Evolutionary conservation across 2,888 invertebrate species (phyloP).

Genomic region (Psococerastis gibbosa): DNA sequence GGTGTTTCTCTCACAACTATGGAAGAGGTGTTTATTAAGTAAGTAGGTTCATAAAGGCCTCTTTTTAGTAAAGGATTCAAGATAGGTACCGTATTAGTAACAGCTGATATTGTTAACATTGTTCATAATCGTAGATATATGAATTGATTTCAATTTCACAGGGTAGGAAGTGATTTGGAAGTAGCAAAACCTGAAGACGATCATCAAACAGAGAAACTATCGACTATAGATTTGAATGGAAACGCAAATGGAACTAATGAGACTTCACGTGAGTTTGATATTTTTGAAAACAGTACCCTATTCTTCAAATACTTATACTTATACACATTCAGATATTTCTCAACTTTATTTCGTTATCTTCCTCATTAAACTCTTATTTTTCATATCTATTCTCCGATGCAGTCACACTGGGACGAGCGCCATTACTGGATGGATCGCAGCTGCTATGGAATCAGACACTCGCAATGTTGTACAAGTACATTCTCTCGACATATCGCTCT

Average conservation of each 20-base stretch:
- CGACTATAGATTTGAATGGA: background rate
- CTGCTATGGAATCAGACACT: conserved; percentile 37
- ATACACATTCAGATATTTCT: no score
- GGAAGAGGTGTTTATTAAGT: conserved; percentile 79
- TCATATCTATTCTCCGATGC: no score
- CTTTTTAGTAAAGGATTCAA: no score
- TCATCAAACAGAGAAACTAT: no score
- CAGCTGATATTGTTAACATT: no score
- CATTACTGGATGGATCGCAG: conserved; percentile 18
- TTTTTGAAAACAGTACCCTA: no score
- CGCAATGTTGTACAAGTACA: conserved; percentile 48
- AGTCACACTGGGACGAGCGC: conserved; percentile 19
- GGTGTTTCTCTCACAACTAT: conserved; percentile 71
- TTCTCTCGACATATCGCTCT: conserved; percentile 41
- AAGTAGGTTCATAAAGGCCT: no score
- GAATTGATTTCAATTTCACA: background rate
- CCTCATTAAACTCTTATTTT: no score
- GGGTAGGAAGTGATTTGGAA: conserved; percentile 6
- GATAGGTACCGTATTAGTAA: no score
- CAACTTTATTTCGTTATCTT: no score
- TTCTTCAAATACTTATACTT: no score
- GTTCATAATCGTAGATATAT: no score
- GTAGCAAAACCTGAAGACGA: background rate
- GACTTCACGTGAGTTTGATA: background rate
- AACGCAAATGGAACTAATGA: background rate